Base-by-base conservation (phyloP, 2,797 vertebrate genomes). In the Mormyrus proboscirostris region DNA sequence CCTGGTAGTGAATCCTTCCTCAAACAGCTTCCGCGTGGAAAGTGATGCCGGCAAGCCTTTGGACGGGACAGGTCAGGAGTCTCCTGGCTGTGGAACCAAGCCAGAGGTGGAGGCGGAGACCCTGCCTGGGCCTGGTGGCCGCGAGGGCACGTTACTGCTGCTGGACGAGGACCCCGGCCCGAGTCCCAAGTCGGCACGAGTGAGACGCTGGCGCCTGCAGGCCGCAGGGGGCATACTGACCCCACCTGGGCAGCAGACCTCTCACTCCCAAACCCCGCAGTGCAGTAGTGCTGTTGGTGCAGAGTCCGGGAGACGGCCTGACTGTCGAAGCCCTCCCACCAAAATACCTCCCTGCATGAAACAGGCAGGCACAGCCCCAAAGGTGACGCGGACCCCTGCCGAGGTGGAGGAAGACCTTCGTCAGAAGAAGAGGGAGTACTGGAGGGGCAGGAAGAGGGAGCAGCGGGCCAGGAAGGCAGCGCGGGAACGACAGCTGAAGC, bases 391-490 rank as follows among this genome's bases (percentile, higher is more conserved):
- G 86, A 90, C 85, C 65, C 92, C 92, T 0, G 94, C 93, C 7
- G 93, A 95, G 90, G 91, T 93, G 0, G 92, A 95, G 50, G 95
- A 96, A 53, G 95, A 96, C 33, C 93, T 95, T 25, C 90, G 95
- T 90, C 93, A 87, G 91, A 94, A 93, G 91, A 96, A 95, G 91
- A 91, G 96, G 51, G 96, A 96, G 90, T 95, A 95, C 85, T 97
- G 96, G 96, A 95, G 96, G 92, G 93, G 96, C 3, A 96, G 96
- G 57, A 97, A 97, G 93, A 96, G 96, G 92, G 95, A 96, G 84
- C 96, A 97, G 91, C 94, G 96, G 90, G 95, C 96, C 53, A 94
- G 94, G 90, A 96, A 96, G 89, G 96, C 96, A 10, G 93, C 93
- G 10, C 91, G 89, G 33, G 94, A 94, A 25, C 94, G 89, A 88